A percentile compares a stretch with the other conserved stretches of the same genome.
Evolutionary conservation across 1,140 invertebrate species (phyloP).

Genomic region (Pseudomyrmex dendroicus): DNA sequence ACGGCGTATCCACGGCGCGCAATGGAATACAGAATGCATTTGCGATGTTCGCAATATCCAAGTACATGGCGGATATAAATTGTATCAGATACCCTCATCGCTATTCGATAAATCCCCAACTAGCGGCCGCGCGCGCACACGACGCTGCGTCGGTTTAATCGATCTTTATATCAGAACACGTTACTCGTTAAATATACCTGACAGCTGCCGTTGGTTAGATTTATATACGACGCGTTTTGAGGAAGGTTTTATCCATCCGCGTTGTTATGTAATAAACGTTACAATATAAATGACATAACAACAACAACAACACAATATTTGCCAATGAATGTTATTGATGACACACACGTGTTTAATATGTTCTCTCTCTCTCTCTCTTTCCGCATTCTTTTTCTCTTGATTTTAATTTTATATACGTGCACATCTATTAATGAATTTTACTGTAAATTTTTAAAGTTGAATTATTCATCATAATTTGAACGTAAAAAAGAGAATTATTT

Average conservation of each 20-base stretch:
- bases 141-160: constrained; percentile 8
- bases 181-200: constrained; percentile 29
- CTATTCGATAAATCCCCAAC: constrained; percentile 50
- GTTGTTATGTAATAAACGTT: too few relatives aligned
- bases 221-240: neutral
- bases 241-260: neutral
- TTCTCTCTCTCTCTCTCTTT: too few relatives aligned
- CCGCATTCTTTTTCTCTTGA: too few relatives aligned
- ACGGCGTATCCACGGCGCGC: neutral
- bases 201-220: constrained; percentile 8
- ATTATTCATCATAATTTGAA: neutral
- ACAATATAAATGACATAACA: too few relatives aligned
- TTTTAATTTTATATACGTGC: too few relatives aligned
- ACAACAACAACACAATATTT: too few relatives aligned
- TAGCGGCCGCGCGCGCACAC: neutral
- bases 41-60: constrained; percentile 56
- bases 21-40: constrained; percentile 44
- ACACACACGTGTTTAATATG: too few relatives aligned
- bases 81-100: constrained; percentile 46
- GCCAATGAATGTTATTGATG: too few relatives aligned
- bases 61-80: constrained; percentile 54
- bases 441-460: neutral
- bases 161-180: constrained; percentile 43
- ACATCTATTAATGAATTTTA: constrained; percentile 2
- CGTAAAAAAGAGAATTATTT: neutral